Evolutionary conservation across 2,888 invertebrate genomes (phyloP).

Genomic region (Eucera pruinosa): DNA sequence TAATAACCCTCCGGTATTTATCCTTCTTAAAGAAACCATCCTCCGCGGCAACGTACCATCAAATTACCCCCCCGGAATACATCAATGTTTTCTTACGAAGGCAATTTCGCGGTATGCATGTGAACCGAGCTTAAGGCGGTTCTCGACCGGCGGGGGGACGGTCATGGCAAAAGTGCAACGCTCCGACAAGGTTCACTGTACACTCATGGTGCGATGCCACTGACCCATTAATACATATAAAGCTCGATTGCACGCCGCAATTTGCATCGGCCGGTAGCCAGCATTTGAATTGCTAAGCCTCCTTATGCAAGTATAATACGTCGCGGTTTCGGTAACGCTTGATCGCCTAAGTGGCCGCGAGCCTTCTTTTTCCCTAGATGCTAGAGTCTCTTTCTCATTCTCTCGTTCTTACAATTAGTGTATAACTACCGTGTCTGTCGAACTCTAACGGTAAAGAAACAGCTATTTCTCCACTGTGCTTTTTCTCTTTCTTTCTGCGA

Average conservation of each 20-base stretch:
- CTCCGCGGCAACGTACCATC: not conserved
- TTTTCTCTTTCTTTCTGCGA: conserved; percentile 23
- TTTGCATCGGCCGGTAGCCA: conserved; percentile 68
- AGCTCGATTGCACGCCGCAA: conserved; percentile 68
- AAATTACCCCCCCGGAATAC: conserved; percentile 14
- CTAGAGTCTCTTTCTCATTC: not conserved
- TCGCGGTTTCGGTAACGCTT: conserved; percentile 54
- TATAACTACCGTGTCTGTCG: conserved; percentile 22
- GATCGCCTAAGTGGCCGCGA: conserved; percentile 40
- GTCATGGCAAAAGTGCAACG: conserved; percentile 78
- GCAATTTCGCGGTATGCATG: conserved; percentile 13
- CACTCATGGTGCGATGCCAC: conserved; percentile 79
- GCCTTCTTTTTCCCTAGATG: conserved; percentile 2
- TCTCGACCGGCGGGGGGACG: conserved; percentile 19
- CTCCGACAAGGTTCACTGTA: conserved; percentile 76
- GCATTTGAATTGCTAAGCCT: conserved; percentile 74
- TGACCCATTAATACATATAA: conserved; percentile 83
- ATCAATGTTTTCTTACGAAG: not conserved
- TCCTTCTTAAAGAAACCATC: conserved; percentile 1
- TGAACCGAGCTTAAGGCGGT: conserved; percentile 14
- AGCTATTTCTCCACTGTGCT: conserved; percentile 12
- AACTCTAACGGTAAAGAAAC: conserved; percentile 45
- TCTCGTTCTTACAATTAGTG: not conserved
- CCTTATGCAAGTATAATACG: conserved; percentile 63
- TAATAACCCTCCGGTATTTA: conserved; percentile 7